Conservation (phyloP, 2,888 invertebrate genomes). For the Apotomis betuletana region DNA sequence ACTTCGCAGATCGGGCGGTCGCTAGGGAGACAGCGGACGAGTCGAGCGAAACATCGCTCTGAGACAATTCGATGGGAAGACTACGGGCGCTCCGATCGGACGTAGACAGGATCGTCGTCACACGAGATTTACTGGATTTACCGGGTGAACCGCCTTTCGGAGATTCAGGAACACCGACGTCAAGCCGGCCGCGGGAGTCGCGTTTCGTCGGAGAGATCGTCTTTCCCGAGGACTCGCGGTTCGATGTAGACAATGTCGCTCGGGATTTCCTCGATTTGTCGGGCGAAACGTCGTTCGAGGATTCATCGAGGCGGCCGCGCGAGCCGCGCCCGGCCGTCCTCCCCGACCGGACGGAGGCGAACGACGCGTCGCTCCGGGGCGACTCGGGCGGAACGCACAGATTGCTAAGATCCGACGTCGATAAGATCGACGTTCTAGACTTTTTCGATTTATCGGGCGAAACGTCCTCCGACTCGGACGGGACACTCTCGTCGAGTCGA, state of each 20-base stretch:
- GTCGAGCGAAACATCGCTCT: neutral
- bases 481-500: neutral
- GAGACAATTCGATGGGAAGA: neutral
- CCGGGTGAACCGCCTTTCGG: neutral
- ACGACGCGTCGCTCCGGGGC: neutral
- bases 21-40: neutral
- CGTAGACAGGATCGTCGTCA: neutral
- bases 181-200: neutral
- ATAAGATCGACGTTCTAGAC: neutral
- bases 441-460: neutral
- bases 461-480: neutral
- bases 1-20: neutral
- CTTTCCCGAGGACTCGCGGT: neutral
- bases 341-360: neutral
- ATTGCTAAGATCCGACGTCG: neutral
- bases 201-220: constrained; percentile 5
- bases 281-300: neutral
- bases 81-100: constrained; percentile 2
- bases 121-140: neutral
- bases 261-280: neutral
- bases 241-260: neutral
- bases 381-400: neutral
- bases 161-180: neutral
- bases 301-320: constrained; percentile 2
- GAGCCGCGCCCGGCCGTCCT: neutral